Percentiles rank a stretch among this genome's conserved stretches.
Evolutionary conservation across 2,797 vertebrate species (phyloP).

Genomic region (Psittacula echo): DNA sequence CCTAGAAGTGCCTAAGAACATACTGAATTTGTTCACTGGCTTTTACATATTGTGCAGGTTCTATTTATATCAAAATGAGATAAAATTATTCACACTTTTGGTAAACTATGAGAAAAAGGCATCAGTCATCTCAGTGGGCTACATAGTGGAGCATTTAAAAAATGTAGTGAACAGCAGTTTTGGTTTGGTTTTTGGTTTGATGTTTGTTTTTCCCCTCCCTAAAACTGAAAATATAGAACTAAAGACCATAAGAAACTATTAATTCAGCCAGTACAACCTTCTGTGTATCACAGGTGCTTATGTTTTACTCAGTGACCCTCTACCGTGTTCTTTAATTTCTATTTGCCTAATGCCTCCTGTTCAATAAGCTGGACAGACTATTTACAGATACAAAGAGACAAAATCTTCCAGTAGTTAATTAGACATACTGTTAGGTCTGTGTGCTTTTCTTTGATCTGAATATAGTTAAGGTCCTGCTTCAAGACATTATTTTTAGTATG

Average conservation of each 20-base stretch:
- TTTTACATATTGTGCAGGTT: not conserved
- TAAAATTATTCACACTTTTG: not conserved
- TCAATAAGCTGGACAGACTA: not conserved
- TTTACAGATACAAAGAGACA: not conserved
- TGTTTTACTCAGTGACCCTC: not conserved
- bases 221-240: not conserved
- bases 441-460: not conserved
- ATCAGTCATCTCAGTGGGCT: not conserved
- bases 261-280: not conserved
- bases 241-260: not conserved
- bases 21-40: not conserved
- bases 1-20: not conserved
- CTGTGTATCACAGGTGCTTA: not conserved
- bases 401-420: not conserved
- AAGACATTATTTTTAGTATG: not conserved
- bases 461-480: not conserved
- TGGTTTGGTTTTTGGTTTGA: not conserved
- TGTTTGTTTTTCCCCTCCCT: accelerated
- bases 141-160: not conserved
- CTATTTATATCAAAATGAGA: not conserved
- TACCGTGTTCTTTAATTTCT: not conserved
- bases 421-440: not conserved
- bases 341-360: not conserved
- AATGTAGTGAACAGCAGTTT: not conserved
- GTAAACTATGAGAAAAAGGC: not conserved